These are phyloP conservation scores for Cerastis leucographa DNA, from an alignment of 2,888 invertebrate species.

Conservation along the genomic window DNA sequence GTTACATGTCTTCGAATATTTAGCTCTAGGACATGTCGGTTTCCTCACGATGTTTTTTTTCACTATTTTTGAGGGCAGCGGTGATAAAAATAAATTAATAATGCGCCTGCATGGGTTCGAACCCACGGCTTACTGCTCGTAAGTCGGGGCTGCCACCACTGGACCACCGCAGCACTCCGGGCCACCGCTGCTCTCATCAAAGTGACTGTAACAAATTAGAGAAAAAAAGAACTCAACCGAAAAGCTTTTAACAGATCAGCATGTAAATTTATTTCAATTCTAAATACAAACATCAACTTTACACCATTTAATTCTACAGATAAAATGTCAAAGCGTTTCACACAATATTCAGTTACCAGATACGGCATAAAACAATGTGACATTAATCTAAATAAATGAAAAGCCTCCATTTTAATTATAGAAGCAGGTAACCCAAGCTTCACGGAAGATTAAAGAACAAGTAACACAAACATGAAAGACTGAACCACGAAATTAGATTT, in stretches of 20 bases:
- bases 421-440: conserved; percentile 70
- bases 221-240: conserved; percentile 21
- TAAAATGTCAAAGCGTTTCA: conserved; percentile 60
- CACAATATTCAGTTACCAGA: conserved; percentile 53
- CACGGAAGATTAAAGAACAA: conserved; percentile 79
- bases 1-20: too few relatives aligned
- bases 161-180: too few relatives aligned
- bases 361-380: conserved; percentile 62
- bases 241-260: conserved; percentile 51
- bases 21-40: too few relatives aligned
- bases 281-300: conserved; percentile 53
- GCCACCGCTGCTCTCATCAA: too few relatives aligned
- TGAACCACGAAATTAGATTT: conserved; percentile 85
- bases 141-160: too few relatives aligned
- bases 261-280: conserved; percentile 47
- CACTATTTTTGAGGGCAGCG: too few relatives aligned
- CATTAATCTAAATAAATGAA: conserved; percentile 58
- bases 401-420: conserved; percentile 66
- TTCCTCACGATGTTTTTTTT: too few relatives aligned
- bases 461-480: conserved; percentile 77
- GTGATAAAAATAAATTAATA: too few relatives aligned
- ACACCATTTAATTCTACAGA: conserved; percentile 32
- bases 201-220: neutral
- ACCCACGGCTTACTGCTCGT: too few relatives aligned
- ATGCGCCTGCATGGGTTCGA: too few relatives aligned